phyloP scores from a whole-genome alignment of 2,888 invertebrate genomes.

The Clitarchus hookeri region DNA sequence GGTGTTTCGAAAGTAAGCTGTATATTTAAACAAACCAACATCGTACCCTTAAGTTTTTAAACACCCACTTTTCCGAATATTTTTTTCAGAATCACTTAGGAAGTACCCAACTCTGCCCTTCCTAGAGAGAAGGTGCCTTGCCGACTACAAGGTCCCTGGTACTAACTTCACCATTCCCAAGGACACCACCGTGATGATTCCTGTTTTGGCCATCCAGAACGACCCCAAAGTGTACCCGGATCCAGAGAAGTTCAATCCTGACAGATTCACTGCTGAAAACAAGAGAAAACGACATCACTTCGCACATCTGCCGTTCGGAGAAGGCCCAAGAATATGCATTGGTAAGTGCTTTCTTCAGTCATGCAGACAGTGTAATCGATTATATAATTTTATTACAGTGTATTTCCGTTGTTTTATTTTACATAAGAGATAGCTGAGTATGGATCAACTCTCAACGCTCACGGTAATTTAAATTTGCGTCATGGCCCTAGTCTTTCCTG shows the following conservation, averaged over 20 bases:
- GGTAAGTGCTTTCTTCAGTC: background rate
- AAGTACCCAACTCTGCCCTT: constrained; percentile 7
- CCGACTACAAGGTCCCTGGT: background rate
- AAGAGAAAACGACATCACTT: background rate
- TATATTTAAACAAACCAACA: no score
- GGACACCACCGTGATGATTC: background rate
- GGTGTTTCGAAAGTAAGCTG: no score
- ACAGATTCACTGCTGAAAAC: background rate
- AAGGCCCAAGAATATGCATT: background rate
- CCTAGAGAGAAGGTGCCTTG: background rate
- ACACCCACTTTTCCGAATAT: background rate
- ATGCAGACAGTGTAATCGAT: background rate
- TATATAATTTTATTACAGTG: background rate
- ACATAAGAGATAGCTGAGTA: no score
- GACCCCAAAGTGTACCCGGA: background rate
- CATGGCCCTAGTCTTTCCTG: no score
- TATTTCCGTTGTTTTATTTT: no score
- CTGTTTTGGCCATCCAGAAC: background rate
- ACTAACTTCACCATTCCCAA: background rate
- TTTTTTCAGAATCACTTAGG: background rate
- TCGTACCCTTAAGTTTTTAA: no score
- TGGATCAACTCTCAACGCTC: no score
- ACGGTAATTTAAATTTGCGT: no score
- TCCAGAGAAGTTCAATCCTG: background rate
- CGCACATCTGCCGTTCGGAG: background rate